A percentile compares a stretch with the other conserved stretches of the same genome.
Conservation (phyloP, 2,888 invertebrate genomes). For the Clusia tigrina region DNA sequence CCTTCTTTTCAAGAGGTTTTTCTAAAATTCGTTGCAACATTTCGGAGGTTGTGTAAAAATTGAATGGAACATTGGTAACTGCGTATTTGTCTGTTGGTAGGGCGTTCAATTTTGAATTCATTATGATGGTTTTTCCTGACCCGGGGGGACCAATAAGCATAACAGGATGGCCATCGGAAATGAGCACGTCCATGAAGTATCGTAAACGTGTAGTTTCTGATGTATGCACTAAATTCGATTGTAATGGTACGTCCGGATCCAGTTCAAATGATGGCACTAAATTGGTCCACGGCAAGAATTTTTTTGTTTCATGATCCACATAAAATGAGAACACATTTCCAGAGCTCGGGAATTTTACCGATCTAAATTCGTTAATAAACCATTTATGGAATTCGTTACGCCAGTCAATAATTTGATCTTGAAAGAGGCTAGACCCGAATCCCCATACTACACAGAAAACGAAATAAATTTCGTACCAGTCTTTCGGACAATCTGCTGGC, state of each 20-base stretch:
- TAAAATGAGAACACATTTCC: conserved; percentile 90
- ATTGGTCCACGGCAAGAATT: conserved; percentile 87
- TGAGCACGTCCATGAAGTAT: conserved; percentile 87
- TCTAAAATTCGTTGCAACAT: conserved; percentile 89
- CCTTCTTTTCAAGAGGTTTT: conserved; percentile 93
- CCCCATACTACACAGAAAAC: conserved; percentile 92
- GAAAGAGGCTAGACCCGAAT: conserved; percentile 90
- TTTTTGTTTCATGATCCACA: conserved; percentile 86
- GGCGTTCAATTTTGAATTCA: conserved; percentile 80
- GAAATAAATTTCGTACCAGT: conserved; percentile 92
- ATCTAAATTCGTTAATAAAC: conserved; percentile 92
- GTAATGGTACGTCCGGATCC: conserved; percentile 86
- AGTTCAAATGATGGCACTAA: conserved; percentile 80
- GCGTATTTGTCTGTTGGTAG: conserved; percentile 78
- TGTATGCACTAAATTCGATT: conserved; percentile 80
- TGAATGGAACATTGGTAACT: conserved; percentile 89
- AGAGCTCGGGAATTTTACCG: conserved; percentile 83
- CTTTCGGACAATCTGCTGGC: conserved; percentile 89
- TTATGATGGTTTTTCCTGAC: conserved; percentile 91
- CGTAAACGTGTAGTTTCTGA: conserved; percentile 87
- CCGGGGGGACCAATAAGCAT: conserved; percentile 93
- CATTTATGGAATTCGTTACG: conserved; percentile 94
- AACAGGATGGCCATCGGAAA: conserved; percentile 80
- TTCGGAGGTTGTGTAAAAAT: conserved; percentile 94
- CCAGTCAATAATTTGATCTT: conserved; percentile 91